Evolutionary conservation across 2,888 invertebrate genomes (phyloP), one percentile per base, ranked within the genome.

Genomic region (Caenorhabditis imperialis): DNA sequence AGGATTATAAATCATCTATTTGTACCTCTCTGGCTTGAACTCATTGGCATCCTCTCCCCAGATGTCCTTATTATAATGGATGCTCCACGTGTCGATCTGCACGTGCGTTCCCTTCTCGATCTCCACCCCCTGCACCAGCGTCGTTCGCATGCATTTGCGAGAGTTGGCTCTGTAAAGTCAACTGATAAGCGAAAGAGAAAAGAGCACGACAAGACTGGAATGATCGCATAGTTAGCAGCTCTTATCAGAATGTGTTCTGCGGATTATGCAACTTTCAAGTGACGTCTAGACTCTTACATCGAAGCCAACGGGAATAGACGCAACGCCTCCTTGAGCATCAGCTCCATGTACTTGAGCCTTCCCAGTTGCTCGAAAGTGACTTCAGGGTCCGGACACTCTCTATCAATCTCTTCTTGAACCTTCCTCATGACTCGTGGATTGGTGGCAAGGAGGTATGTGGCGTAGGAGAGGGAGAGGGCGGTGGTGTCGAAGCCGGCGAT

Each of bases 401-500:
- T 18, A 16, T 67, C 73, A 12, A 79, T 60, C 47, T 81, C 80
- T 22, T 75, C 58, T 35, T 75, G 78, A 0, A 75, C 8, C 22
- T 76, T 79, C 27, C 55, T 47, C 47, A 61, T 58, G 1, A 71
- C 57, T 45, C 74, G 62, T 14, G 87, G 90, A 81, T 90, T 87
- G 45, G 84, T 85, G 8, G 90, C 89, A 65, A 91, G 84, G 54
- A 89, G 87, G 74, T 89, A 89, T 62, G 89, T 86, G 10, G 89
- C 84, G 79, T 89, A 91, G 7, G 89, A 88, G 6, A 91, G 82
- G 3, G 90, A 87, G 2, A 89, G 89, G 10, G 90, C 89, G 0
- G 90, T 90, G 0, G 91, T 91, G 78, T 91, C 91, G 74, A 90
- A 91, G 0, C 91, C 91, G 18, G 90, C 90, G 50, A 90, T 78